Base-by-base conservation (phyloP, 2,797 vertebrate genomes). In the Columba guinea region DNA sequence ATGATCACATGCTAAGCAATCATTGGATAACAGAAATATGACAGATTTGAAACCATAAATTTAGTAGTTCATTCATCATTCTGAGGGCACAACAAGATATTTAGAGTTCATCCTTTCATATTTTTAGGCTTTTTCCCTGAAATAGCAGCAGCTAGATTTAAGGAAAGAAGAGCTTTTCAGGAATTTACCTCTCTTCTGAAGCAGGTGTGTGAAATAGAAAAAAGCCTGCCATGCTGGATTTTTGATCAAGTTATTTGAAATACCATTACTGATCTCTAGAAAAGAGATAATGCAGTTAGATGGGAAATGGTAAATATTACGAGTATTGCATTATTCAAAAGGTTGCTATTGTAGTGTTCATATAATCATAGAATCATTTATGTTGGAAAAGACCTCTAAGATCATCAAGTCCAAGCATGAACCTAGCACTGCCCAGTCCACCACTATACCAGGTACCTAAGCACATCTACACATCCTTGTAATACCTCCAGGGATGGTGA, bases 161-260 rank as follows among this genome's bases (percentile, higher is more conserved):
- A 75, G 56, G 15, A 56, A 90, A 81, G 24, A 4, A 44, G n/a
- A 75, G 9, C 0, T 84, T 77, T 77, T 49, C 39, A 78, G 15
- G 18, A 39, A 62, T 16, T 81, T 18, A 15, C 23, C 5, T 49
- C 20, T 76, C 21, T 58, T 59, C 30, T 12, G 13, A 77, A 77
- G 21, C 13, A 65, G 7, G 2, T 32, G 10, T 27, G 20, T 17
- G 74, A 70, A 85, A 35, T 8, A 3, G 8, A 3, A n/a, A 51
- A 74, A 52, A 53, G 0, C 0, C 3, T 32, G 65, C 11, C 22
- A 26, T 4, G 9, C 0, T 49, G n/a, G 20, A 73, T 49, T 76
- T 95, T 63, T 76, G 11, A n/a, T 49, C 14, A 84, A 67, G 14
- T 55, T 48, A 60, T 67, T 48, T 68, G 41, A 85, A 81, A 68